Evolutionary conservation across 2,888 invertebrate species (phyloP), one percentile per base, ranked within the genome.

Genomic region (Mechanitis messenoides): DNA sequence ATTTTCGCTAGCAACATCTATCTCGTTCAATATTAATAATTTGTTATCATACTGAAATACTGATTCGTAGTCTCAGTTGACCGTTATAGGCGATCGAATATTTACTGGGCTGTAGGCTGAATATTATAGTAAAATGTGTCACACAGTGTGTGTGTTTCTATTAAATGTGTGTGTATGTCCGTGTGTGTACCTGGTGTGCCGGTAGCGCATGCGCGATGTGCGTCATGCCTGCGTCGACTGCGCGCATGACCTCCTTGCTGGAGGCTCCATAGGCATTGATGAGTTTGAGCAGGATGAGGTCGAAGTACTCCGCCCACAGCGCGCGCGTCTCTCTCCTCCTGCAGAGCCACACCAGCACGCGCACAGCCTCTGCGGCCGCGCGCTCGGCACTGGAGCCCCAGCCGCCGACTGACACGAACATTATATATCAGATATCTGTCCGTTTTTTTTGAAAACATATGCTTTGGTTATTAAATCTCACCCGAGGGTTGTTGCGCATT

Each of bases 271-370:
- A 97, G 60, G 96, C 95, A 78, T 96, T 94, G 71, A 98, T 93
- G 12, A 98, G 95, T 84, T 96, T 95, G 58, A 98, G 90, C 60
- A 97, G 93, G 47, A 98, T 94, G 60, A 98, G 92, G 90, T 99
- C 98, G 61, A 96, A 94, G 89, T 96, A 98, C 75, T 94, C 94
- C 69, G 94, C 92, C 93, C 98, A 98, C 71, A 94, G 93, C 63
- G 93, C 91, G 53, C 95, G 90, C 72, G 96, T 92, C 78, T 94
- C 93, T 46, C 93, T 92, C 60, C 95, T 93, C 67, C 95, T 93
- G 72, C 98, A 92, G 77, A 98, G 93, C 88, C 97, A 97, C 65
- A 95, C 92, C 53, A 98, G 90, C 31, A 95, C 95, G 74, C 94
- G 93, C 58, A 97, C 92, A 0, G 96, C 95, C 64, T 94, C 92